Evolutionary conservation across 2,113 vertebrate species (phyloP), one percentile per base, ranked within the genome.

Genomic region (Brachyhypopomus gauderio): DNA sequence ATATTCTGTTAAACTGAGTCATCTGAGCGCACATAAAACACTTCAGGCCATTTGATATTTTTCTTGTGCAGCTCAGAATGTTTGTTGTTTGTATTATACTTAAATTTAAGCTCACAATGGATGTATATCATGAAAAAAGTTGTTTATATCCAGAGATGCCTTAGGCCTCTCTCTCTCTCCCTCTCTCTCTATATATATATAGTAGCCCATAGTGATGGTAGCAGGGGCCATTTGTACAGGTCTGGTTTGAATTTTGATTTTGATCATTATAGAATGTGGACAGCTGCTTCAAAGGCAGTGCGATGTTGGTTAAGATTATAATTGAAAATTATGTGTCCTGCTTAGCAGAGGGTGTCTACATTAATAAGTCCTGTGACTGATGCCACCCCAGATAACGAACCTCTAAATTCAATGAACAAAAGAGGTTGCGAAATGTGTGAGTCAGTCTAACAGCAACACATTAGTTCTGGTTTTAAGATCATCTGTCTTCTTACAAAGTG

Each of bases 341-440:
- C 41, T 36, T 74, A 55, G 22, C 23, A 27, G 36, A 78, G 27
- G 41, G 55, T 60, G 56, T 20, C 22, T 22, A 71, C 71, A 71
- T 79, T 12, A 83, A 87, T 80, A 80, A 85, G 41, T 67, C 38
- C 71, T 30, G 55, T 67, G 82, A 83, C 27, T 72, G 66, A 85
- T 81, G 81, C 83, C 72, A 77, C 71, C 58, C 27, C 25, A 48
- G 66, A 72, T 75, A 82, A 78, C 60, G 69, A 74, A 69, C n/a
- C 64, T 22, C 23, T 72, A 66, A 79, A 85, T 84, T 81, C 36
- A 56, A 76, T 81, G 76, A 79, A 67, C 19, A 66, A 67, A 22
- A 71, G 67, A 56, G 74, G 56, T 83, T 63, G 45, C 52, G n/a
- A 60, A 83, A 77, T 19, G 25, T 58, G 78, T 2, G 27, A 75